Evolutionary conservation across 2,797 vertebrate species (phyloP), one percentile per base, ranked within the genome.

Genomic region (Salmo trutta): DNA sequence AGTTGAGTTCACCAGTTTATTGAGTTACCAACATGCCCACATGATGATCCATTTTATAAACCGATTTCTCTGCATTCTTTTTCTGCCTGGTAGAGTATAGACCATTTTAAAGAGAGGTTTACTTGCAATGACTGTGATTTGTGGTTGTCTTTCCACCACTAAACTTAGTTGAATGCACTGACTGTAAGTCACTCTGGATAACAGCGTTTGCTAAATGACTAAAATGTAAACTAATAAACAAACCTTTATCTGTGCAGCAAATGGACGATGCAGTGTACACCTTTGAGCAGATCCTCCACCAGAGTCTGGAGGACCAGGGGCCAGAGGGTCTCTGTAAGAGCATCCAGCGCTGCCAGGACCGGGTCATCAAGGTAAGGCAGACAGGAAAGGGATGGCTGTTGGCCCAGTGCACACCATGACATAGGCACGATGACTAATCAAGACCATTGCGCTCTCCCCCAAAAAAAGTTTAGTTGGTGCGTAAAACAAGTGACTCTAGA

Each of bases 321-420:
- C 87, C 92, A 17, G 96, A 97, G 0, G 95, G 95, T 54, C 88
- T 97, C 51, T 97, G 95, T 84, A 96, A 97, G 83, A 94, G 92
- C 76, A 96, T 98, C 89, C 98, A 99, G 89, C 95, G 97, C 78
- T 97, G 97, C 91, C 94, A 98, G 12, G 98, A 99, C 86, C 90
- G 97, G 15, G 97, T 99, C 84, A 95, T 99, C 19, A 99, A 99
- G 96, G 98, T 97, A 75, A 91, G 21, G 3, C 64, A 21, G 36
- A 7, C 62, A 19, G 67, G 24, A 3, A 19, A 6, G 53, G 24
- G 5, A 47, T 47, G 41, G 41, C 41, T 47, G 41, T 47, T 47
- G 10, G 3, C 6, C 5, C 17, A 41, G 31, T 3, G 31, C 31
- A 41, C 41, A 8, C 67, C 16, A n/a, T 36, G 14, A 33, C 67